Percentiles rank a stretch among this genome's conserved stretches.
phyloP scores from a whole-genome alignment of 2,113 vertebrate genomes.

The Ctenodactylus gundi region DNA sequence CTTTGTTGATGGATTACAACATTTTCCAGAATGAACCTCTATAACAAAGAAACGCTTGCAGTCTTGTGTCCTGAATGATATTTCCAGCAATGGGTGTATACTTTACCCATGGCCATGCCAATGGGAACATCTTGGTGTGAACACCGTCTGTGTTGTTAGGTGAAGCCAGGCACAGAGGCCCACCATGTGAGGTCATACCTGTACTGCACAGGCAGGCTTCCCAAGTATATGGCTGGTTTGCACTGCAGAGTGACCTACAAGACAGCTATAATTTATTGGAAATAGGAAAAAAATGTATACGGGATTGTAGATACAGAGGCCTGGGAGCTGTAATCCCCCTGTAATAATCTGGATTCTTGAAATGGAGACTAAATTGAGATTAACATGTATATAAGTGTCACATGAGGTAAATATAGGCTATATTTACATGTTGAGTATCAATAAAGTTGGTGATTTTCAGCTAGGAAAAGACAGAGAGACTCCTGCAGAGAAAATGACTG shows the following conservation, averaged over 20 bases:
- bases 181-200: fast-evolving
- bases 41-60: neutral
- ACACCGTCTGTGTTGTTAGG: neutral
- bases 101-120: neutral
- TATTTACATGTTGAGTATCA: neutral
- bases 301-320: too few relatives aligned
- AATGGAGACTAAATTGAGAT: neutral
- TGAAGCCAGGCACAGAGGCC: neutral
- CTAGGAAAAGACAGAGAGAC: conserved; percentile 48
- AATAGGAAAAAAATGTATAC: neutral
- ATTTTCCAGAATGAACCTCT: neutral
- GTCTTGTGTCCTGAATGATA: neutral
- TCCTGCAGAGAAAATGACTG: neutral
- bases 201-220: neutral
- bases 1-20: neutral
- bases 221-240: neutral
- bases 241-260: too few relatives aligned
- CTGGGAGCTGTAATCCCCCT: neutral
- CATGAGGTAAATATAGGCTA: neutral
- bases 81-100: neutral
- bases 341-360: neutral
- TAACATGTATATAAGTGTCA: neutral
- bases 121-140: neutral
- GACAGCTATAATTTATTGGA: neutral
- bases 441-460: conserved; percentile 38